These are phyloP conservation scores for Zophobas atratus DNA, from an alignment of 1,140 invertebrate species.

Conservation along the genomic window DNA sequence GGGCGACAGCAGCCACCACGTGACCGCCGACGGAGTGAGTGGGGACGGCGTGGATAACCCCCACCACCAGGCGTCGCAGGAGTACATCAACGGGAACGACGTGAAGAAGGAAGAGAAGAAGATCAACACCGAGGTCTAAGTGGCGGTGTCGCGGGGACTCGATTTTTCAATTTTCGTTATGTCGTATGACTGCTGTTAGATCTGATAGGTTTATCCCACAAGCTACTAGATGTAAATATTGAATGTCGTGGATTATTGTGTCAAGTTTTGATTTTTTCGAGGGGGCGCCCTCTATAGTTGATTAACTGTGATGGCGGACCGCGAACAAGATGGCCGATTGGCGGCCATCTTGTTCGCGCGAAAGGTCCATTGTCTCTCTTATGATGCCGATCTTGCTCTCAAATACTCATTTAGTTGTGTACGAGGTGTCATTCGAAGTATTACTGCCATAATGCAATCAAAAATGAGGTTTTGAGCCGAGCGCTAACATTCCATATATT, in stretches of 20 bases:
- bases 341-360: background rate
- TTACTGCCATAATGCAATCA: conserved; percentile 37
- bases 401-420: conserved; percentile 30
- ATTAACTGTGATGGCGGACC: background rate
- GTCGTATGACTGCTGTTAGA: conserved; percentile 36
- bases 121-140: conserved; percentile 73
- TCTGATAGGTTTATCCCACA: conserved; percentile 14
- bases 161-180: background rate
- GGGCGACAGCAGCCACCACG: conserved; percentile 68
- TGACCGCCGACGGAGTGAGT: conserved; percentile 63
- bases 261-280: background rate
- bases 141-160: conserved; percentile 19
- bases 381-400: background rate
- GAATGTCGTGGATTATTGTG: conserved; percentile 2
- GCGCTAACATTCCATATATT: conserved; percentile 25
- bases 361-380: background rate
- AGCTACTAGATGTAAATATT: conserved; percentile 28
- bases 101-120: conserved; percentile 74
- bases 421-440: conserved; percentile 2
- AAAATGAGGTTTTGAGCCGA: conserved; percentile 1
- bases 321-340: background rate
- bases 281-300: conserved; percentile 1
- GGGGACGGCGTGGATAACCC: conserved; percentile 71
- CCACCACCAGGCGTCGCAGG: conserved; percentile 71
- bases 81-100: conserved; percentile 74